phyloP scores from a whole-genome alignment of 2,888 invertebrate species.

The Spialia ferax region DNA sequence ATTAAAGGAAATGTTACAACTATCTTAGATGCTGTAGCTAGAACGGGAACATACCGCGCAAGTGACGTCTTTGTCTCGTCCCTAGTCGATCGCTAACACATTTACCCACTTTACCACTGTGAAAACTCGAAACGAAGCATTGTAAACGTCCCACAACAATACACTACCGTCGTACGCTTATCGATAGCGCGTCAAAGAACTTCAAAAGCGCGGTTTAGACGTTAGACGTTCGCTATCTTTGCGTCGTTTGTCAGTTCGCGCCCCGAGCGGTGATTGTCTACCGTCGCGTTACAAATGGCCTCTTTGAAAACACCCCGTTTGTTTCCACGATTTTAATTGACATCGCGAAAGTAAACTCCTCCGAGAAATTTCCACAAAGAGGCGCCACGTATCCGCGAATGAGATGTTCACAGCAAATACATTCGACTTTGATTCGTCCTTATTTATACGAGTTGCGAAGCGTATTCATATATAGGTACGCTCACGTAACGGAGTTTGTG shows the following conservation, averaged over 20 bases:
- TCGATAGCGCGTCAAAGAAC: conserved; percentile 83
- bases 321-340: conserved; percentile 71
- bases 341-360: conserved; percentile 51
- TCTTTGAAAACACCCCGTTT: conserved; percentile 68
- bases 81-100: conserved; percentile 81
- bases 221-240: conserved; percentile 62
- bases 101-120: conserved; percentile 82
- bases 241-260: conserved; percentile 80
- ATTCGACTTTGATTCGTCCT: conserved; percentile 52
- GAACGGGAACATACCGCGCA: conserved; percentile 55
- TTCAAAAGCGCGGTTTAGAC: conserved; percentile 82
- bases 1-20: conserved; percentile 68
- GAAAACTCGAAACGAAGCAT: conserved; percentile 84
- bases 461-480: conserved; percentile 45
- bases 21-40: conserved; percentile 70
- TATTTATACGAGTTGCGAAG: conserved; percentile 37
- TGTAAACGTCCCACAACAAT: conserved; percentile 68
- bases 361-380: conserved; percentile 44
- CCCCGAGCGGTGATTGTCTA: conserved; percentile 75
- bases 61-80: conserved; percentile 60
- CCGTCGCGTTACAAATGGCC: conserved; percentile 70
- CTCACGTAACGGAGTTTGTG: conserved; percentile 54
- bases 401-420: conserved; percentile 46
- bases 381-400: conserved; percentile 44
- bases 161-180: conserved; percentile 67